Conservation (phyloP, 1,140 invertebrate species). For the Agraylea sexmaculata region DNA sequence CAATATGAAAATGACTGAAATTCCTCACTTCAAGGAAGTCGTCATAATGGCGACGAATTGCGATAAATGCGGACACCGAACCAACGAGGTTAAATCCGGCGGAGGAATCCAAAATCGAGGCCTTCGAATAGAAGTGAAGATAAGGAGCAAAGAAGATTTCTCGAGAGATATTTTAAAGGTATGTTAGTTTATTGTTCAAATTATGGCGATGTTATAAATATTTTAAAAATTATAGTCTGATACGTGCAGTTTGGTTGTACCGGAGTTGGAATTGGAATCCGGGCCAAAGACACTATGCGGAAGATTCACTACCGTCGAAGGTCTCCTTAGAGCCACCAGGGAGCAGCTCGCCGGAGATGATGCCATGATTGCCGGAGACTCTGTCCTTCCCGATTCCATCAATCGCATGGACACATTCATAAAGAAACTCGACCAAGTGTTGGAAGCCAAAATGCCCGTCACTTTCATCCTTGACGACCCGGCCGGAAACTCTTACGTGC, state of each 20-base stretch:
- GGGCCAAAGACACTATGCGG: constrained; percentile 78
- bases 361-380: constrained; percentile 62
- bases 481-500: constrained; percentile 93
- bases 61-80: constrained; percentile 78
- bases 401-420: constrained; percentile 53
- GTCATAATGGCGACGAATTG: constrained; percentile 95
- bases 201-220: constrained; percentile 5
- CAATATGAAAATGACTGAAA: constrained; percentile 96
- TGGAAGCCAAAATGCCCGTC: constrained; percentile 48
- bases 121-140: constrained; percentile 61
- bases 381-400: constrained; percentile 42
- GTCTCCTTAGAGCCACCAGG: constrained; percentile 54
- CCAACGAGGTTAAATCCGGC: constrained; percentile 93
- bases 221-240: constrained; percentile 58
- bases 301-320: constrained; percentile 93
- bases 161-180: constrained; percentile 88
- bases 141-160: constrained; percentile 69
- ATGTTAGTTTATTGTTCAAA: constrained; percentile 19
- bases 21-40: constrained; percentile 95
- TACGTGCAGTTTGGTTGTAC: constrained; percentile 77
- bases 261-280: constrained; percentile 82
- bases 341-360: constrained; percentile 56
- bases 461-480: constrained; percentile 90
- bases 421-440: constrained; percentile 54
- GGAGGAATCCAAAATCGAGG: constrained; percentile 80